Evolutionary conservation across 1,140 invertebrate species (phyloP).

Genomic region (Zaprionus nigranus): DNA sequence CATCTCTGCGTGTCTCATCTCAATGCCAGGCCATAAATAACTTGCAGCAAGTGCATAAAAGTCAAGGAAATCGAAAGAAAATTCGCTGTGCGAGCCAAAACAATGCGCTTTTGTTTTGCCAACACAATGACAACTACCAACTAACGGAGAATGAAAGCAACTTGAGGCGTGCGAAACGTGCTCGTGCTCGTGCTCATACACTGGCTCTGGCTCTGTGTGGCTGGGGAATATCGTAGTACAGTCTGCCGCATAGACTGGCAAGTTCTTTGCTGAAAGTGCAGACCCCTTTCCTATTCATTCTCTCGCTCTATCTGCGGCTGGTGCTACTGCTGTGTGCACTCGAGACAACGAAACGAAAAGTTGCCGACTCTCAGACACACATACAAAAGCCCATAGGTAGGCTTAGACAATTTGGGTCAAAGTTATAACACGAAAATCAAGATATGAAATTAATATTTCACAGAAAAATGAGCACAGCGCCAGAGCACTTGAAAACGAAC

Average conservation of each 20-base stretch:
- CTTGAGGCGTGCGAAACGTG: conserved; percentile 64
- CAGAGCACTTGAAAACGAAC: not conserved
- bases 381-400: conserved; percentile 52
- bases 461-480: conserved; percentile 30
- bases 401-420: conserved; percentile 69
- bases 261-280: not conserved
- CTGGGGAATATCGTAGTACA: conserved; percentile 4
- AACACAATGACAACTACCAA: conserved; percentile 56
- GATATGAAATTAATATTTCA: conserved; percentile 54
- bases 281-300: not conserved
- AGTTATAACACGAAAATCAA: conserved; percentile 55
- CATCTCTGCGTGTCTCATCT: conserved; percentile 12
- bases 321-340: conserved; percentile 29
- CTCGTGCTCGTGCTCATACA: not conserved
- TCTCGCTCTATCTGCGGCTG: conserved; percentile 11
- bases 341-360: conserved; percentile 78
- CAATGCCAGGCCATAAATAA: conserved; percentile 80
- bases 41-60: conserved; percentile 80
- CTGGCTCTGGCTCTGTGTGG: not conserved
- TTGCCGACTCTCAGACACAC: conserved; percentile 61
- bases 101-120: conserved; percentile 77
- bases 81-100: conserved; percentile 58
- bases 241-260: conserved; percentile 2
- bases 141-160: conserved; percentile 53
- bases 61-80: conserved; percentile 81